Conservation (phyloP, 2,113 vertebrate species). For the Anas platyrhynchos region DNA sequence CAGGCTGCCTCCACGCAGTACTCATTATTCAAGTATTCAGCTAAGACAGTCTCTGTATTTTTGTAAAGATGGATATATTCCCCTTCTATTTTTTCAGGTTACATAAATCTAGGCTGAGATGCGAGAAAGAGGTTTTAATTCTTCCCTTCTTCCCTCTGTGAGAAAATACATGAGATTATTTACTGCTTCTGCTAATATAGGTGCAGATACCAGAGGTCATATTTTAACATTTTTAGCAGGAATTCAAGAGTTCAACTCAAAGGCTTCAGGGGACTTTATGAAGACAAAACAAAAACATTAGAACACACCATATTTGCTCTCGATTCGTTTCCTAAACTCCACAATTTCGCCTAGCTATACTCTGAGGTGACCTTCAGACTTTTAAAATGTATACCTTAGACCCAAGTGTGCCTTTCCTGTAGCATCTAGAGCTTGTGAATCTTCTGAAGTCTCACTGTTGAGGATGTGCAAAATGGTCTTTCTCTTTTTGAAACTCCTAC, state of each 20-base stretch:
- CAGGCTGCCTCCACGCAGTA: background rate
- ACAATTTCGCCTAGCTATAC: background rate
- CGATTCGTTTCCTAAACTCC: background rate
- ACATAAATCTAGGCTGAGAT: background rate
- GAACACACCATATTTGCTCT: background rate
- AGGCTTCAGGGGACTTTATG: constrained; percentile 45
- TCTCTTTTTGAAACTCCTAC: background rate
- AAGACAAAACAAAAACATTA: background rate
- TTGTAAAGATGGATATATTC: background rate
- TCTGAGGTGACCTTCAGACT: background rate
- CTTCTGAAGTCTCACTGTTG: background rate
- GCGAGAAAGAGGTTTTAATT: background rate
- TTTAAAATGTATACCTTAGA: background rate
- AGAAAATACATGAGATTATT: background rate
- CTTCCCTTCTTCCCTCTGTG: background rate
- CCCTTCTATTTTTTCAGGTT: background rate
- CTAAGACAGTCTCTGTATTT: background rate
- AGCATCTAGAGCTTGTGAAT: background rate
- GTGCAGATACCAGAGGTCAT: background rate
- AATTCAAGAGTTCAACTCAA: constrained; percentile 53
- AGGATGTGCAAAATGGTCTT: background rate
- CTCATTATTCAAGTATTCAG: background rate
- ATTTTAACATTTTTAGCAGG: background rate
- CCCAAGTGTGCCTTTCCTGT: background rate
- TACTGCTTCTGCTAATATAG: background rate